phyloP scores from a whole-genome alignment of 2,113 vertebrate genomes.

The Cephalopterus ornatus region DNA sequence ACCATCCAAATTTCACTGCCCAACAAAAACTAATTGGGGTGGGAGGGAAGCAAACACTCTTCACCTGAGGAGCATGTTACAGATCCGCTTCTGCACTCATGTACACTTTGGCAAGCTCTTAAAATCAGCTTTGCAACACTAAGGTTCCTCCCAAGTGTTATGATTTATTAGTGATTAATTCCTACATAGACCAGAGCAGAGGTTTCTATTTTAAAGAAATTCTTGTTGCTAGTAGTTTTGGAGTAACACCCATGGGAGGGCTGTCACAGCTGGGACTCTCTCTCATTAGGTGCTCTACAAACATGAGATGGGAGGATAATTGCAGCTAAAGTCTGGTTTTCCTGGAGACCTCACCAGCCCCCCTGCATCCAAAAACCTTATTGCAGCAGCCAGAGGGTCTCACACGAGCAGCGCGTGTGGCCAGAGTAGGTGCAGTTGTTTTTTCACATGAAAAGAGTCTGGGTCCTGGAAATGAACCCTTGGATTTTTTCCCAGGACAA shows the following conservation, averaged over 20 bases:
- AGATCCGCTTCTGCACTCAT: not conserved
- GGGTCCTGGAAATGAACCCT: not conserved
- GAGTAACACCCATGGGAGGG: not conserved
- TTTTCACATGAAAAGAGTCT: not conserved
- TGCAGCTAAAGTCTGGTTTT: not conserved
- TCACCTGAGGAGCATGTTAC: not conserved
- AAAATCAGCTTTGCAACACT: not conserved
- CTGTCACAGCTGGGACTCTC: not conserved
- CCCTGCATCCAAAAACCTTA: not conserved
- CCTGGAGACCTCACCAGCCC: not conserved
- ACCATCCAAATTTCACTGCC: not conserved
- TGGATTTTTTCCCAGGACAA: conserved; percentile 18
- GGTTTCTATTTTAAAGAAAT: not conserved
- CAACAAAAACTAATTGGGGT: not conserved
- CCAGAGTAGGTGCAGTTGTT: conserved; percentile 21
- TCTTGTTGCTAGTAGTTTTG: not conserved
- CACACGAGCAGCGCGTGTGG: not conserved
- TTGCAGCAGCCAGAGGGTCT: not conserved
- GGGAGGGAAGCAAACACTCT: not conserved
- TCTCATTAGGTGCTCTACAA: not conserved
- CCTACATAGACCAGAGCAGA: not conserved
- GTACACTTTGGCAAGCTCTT: not conserved
- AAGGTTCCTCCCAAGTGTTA: not conserved
- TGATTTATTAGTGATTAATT: not conserved
- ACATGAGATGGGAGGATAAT: not conserved